Conservation (phyloP, 2,113 vertebrate genomes). For the Xenus cinereus region DNA sequence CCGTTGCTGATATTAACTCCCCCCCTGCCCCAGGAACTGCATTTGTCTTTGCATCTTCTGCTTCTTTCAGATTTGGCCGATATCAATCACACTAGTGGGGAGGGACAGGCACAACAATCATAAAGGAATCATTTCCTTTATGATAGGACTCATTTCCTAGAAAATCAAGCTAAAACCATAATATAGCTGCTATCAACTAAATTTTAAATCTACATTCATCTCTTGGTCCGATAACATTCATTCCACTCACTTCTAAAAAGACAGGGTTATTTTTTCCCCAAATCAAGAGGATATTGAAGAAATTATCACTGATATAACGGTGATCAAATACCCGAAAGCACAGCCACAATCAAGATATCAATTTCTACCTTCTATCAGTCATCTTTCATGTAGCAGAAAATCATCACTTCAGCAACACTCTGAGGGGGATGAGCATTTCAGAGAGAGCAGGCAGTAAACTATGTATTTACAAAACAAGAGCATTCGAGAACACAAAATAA, state of each 20-base stretch:
- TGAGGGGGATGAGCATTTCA: background rate
- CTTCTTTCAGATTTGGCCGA: background rate
- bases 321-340: background rate
- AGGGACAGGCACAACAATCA: background rate
- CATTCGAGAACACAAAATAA: background rate
- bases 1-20: background rate
- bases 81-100: background rate
- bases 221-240: background rate
- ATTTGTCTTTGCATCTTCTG: background rate
- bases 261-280: constrained; percentile 2
- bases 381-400: background rate
- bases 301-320: background rate
- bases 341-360: background rate
- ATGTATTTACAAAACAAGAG: background rate
- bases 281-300: constrained; percentile 60
- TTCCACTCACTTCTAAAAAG: background rate
- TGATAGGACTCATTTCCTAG: constrained; percentile 34
- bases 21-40: accelerated
- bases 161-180: constrained; percentile 35
- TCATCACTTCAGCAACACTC: background rate
- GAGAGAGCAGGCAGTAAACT: background rate
- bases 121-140: constrained; percentile 47
- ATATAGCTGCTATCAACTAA: background rate
- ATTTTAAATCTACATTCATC: constrained; percentile 32
- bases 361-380: background rate